Base-by-base conservation (phyloP, 2,888 invertebrate genomes). In the Scelioninae gen. 1 region DNA sequence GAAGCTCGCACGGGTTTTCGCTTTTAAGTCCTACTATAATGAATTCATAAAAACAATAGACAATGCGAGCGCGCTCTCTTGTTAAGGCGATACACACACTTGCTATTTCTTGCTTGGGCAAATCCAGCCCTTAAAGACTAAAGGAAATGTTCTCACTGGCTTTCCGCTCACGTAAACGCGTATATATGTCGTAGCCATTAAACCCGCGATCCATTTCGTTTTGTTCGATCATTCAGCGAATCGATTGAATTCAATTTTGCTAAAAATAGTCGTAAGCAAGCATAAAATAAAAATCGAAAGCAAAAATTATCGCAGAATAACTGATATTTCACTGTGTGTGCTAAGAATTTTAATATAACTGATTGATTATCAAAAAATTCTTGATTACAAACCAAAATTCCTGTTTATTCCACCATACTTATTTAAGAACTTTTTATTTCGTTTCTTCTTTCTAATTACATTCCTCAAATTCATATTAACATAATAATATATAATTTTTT, bases 81-180 rank as follows among this genome's bases (percentile, higher is more conserved):
- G 80, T 76, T 80, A 69, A 79, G 78, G 71, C 56, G 40, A 60
- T 45, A 38, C 56, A 32, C 60, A n/a, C n/a, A n/a, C n/a, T n/a
- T n/a, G 40, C 69, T 51, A 49, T 66, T 79, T 81, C 76, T 78
- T 60, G 75, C 49, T 68, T 49, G 47, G 32, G 56, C 45, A 65
- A 68, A 77, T 76, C 68, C 84, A 82, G 83, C 85, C 84, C 85
- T 85, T 80, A 83, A 85, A 78, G 74, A 82, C 80, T 79, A 75
- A 85, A 83, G 83, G 82, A 75, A 74, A 85, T 68, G 60, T 68
- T 60, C 38, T 63, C 75, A 80, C 76, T 79, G 65, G 63, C 77
- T 71, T 86, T 85, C 86, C 72, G 63, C 80, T 85, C 85, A 84
- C 84, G 81, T 81, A 82, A 84, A 82, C 72, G 79, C 78, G 63